Evolutionary conservation across 2,113 vertebrate species (phyloP).

Genomic region (Rynchops niger): DNA sequence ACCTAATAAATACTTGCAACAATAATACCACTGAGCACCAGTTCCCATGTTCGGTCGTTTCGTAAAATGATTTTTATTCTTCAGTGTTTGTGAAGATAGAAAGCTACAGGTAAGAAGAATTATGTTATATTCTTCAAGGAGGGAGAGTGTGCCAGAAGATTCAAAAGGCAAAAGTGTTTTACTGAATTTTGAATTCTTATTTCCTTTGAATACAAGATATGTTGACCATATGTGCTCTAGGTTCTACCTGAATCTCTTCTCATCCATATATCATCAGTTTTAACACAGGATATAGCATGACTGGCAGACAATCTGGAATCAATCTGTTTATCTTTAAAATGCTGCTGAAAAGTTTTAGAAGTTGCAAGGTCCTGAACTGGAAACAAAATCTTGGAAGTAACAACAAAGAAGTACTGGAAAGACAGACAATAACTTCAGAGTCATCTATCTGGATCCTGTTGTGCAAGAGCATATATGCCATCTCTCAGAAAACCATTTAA

Average conservation of each 20-base stretch:
- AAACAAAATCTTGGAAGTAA: conserved; percentile 62
- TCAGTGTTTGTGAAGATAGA: not conserved
- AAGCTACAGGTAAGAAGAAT: not conserved
- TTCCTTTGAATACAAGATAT: conserved; percentile 20
- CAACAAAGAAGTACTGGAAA: conserved; percentile 63
- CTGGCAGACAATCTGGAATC: conserved; percentile 66
- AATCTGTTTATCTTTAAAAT: conserved; percentile 70
- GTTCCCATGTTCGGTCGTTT: not conserved
- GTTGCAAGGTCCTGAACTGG: conserved; percentile 57
- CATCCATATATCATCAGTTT: conserved; percentile 43
- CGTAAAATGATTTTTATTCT: not conserved
- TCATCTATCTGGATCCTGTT: conserved; percentile 41
- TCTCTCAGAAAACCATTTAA: conserved; percentile 44
- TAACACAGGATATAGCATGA: conserved; percentile 53
- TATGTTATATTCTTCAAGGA: not conserved
- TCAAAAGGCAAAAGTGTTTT: conserved; percentile 21
- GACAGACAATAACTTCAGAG: conserved; percentile 22
- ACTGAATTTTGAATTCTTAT: conserved; percentile 9
- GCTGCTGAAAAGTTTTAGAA: conserved; percentile 62
- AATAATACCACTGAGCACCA: not conserved
- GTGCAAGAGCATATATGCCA: not conserved
- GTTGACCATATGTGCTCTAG: conserved; percentile 57
- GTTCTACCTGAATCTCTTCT: conserved; percentile 60
- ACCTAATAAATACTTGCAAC: not conserved
- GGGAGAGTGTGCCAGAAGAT: not conserved